phyloP scores from a whole-genome alignment of 2,113 vertebrate genomes.

The Rynchops niger region DNA sequence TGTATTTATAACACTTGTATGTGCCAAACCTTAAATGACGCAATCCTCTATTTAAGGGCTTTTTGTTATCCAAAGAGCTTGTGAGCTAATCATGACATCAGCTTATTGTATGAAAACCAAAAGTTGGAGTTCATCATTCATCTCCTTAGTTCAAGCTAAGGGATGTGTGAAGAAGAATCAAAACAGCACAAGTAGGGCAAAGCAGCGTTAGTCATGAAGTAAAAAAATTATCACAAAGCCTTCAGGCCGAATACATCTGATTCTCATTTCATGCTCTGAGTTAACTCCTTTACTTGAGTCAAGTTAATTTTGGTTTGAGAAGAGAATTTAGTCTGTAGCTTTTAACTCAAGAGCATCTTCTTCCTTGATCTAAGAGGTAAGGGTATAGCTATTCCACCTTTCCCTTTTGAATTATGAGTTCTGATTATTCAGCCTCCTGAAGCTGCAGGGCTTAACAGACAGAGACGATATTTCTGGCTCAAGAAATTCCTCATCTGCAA shows the following conservation, averaged over 20 bases:
- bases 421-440: neutral
- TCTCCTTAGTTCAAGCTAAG: neutral
- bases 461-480: neutral
- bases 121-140: neutral
- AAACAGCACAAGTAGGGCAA: neutral
- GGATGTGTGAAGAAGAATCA: neutral
- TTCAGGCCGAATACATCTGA: conserved; percentile 7
- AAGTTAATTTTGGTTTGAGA: neutral
- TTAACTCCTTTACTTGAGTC: neutral
- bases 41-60: neutral
- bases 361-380: neutral
- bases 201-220: neutral
- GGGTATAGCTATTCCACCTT: neutral
- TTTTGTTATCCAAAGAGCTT: neutral
- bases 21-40: neutral
- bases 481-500: neutral
- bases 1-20: neutral
- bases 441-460: neutral
- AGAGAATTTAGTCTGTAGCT: neutral
- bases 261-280: neutral
- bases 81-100: conserved; percentile 4
- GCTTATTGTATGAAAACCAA: neutral
- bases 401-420: neutral
- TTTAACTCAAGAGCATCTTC: neutral
- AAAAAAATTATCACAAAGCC: neutral